Evolutionary conservation across 1,140 invertebrate species (phyloP).

Genomic region (Dolichoris vasculosae): DNA sequence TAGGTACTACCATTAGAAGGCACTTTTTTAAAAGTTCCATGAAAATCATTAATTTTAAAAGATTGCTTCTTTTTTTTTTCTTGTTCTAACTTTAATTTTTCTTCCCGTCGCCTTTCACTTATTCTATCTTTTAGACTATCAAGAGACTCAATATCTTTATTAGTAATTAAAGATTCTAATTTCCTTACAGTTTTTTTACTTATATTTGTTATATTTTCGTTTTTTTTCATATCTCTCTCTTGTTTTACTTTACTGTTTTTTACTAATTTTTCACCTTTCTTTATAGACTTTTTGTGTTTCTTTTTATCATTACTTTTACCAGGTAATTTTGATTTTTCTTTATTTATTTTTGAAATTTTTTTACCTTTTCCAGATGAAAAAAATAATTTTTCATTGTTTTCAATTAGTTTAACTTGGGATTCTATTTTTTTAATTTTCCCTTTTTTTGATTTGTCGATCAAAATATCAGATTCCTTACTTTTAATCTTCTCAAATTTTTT

Average conservation of each 20-base stretch:
- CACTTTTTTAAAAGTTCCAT: constrained; percentile 71
- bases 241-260: constrained; percentile 53
- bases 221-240: constrained; percentile 60
- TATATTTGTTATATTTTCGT: constrained; percentile 60
- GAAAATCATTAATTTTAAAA: constrained; percentile 59
- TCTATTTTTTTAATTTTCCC: constrained; percentile 73
- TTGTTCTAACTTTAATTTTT: constrained; percentile 79
- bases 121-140: constrained; percentile 77
- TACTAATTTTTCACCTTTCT: constrained; percentile 58
- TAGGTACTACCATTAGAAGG: constrained; percentile 72
- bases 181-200: constrained; percentile 55
- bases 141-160: constrained; percentile 70
- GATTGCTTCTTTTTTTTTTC: constrained; percentile 72
- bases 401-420: constrained; percentile 70
- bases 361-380: constrained; percentile 57
- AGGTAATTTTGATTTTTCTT: constrained; percentile 29
- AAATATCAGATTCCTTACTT: constrained; percentile 70
- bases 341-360: constrained; percentile 59
- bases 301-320: constrained; percentile 31
- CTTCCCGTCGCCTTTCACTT: constrained; percentile 79
- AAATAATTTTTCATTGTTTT: constrained; percentile 66
- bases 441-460: constrained; percentile 73
- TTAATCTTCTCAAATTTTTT: constrained; percentile 70
- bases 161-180: constrained; percentile 59
- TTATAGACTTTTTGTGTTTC: constrained; percentile 54